Evolutionary conservation across 1,140 invertebrate genomes (phyloP).

Genomic region (Heliconius nattereri): DNA sequence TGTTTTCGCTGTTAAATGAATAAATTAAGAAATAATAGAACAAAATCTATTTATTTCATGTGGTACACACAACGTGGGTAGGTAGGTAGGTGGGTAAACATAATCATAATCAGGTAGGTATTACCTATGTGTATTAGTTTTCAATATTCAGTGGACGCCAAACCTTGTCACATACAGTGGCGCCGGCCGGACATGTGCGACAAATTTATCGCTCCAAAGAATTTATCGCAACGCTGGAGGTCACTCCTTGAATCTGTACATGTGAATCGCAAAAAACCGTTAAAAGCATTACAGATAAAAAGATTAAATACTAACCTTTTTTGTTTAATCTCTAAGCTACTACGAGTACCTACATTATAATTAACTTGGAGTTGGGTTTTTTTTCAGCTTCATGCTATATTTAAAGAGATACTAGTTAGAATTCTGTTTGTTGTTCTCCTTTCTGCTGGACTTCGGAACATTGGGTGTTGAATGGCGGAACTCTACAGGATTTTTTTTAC

Average conservation of each 20-base stretch:
- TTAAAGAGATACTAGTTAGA: neutral
- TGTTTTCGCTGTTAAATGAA: too few relatives aligned
- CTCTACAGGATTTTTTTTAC: too few relatives aligned
- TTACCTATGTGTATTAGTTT: neutral
- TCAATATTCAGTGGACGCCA: neutral
- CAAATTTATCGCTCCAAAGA: conserved; percentile 38
- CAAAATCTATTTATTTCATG: too few relatives aligned
- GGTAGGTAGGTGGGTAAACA: too few relatives aligned
- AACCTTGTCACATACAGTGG: conserved; percentile 30
- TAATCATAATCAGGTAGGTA: too few relatives aligned
- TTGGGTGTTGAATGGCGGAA: too few relatives aligned
- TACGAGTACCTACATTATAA: neutral
- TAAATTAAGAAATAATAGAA: too few relatives aligned
- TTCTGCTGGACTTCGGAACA: too few relatives aligned
- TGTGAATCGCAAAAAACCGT: conserved; percentile 13
- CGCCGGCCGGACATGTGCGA: conserved; percentile 48
- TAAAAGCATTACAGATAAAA: conserved; percentile 13
- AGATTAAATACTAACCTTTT: conserved; percentile 13
- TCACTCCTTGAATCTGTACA: conserved; percentile 35
- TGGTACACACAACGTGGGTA: too few relatives aligned
- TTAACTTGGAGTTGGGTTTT: neutral
- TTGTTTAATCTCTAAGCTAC: conserved; percentile 6
- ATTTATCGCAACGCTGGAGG: conserved; percentile 55
- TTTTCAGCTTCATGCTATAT: neutral
- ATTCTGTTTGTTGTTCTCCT: neutral